Percentiles rank a stretch among this genome's conserved stretches.
Evolutionary conservation across 2,113 vertebrate species (phyloP).

Genomic region (Butastur rufipennis): DNA sequence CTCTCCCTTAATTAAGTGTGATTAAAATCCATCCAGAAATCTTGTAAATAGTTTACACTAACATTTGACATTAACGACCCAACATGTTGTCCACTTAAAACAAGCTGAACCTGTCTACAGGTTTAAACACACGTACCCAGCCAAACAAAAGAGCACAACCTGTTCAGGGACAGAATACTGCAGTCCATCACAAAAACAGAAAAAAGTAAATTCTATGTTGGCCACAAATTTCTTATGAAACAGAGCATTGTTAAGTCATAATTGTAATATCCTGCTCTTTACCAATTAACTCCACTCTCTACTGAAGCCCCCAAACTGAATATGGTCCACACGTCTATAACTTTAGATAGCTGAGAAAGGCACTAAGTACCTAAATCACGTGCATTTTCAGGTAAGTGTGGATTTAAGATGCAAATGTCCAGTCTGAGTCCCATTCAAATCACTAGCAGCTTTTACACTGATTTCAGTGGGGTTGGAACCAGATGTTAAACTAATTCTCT

Average conservation of each 20-base stretch:
- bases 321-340: not conserved
- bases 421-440: not conserved
- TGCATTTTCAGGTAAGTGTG: not conserved
- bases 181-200: not conserved
- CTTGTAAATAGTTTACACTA: not conserved
- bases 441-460: not conserved
- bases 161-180: not conserved
- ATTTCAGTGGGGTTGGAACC: not conserved
- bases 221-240: not conserved
- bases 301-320: not conserved
- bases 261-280: not conserved
- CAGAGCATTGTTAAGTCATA: not conserved
- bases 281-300: not conserved
- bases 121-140: not conserved
- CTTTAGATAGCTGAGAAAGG: not conserved
- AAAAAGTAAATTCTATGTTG: not conserved
- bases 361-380: not conserved
- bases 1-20: not conserved
- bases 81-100: not conserved
- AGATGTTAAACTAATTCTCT: not conserved
- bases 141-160: not conserved
- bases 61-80: not conserved
- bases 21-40: not conserved
- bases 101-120: not conserved
- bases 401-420: not conserved